Base-by-base conservation (phyloP, 2,888 invertebrate species). In the Ophion ellenae region DNA sequence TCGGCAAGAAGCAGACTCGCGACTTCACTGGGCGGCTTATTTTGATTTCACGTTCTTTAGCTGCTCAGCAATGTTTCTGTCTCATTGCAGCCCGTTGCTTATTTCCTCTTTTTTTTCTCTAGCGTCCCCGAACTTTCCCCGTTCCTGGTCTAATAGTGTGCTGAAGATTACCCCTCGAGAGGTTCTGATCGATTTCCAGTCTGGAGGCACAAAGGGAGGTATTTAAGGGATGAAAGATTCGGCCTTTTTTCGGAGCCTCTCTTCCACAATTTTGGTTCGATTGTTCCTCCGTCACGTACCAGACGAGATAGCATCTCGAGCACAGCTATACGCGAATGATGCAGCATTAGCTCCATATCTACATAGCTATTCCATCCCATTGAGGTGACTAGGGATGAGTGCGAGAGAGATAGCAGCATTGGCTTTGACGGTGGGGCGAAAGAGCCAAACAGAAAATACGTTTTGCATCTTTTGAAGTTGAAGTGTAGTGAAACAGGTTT, bases 41-140 rank as follows among this genome's bases (percentile, higher is more conserved):
- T 85, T 83, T 83, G 63, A 86, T 86, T 86, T 81, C 77, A 45
- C 79, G 69, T 83, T 81, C 80, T 77, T 66, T 69, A 71, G 64
- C 70, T 79, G 63, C 71, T 70, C 79, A 64, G 59, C 71, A 53
- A 82, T 85, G 82, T 85, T 82, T 82, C 71, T 66, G 66, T 59
- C 69, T 71, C 36, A 11, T 2, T 17, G 78, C 24, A 70, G 20
- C 45, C 11, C 57, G 47, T 80, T 80, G 57, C 69, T 77, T 64
- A 40, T 53, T 80, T 24, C 20, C 70, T 70, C 24, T 70, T 79
- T 28, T 81, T 77, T 64, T 66, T 59, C n/a, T 28, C 11, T 45
- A 14, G 53, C 45, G 24, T 79, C 17, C 11, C 28, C 10, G 6
- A 24, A 47, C 59, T 36, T 17, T 20, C n/a, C 11, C 59, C 17